Base-by-base conservation (phyloP, 2,888 invertebrate species). In the Malthinus seriepunctatus region DNA sequence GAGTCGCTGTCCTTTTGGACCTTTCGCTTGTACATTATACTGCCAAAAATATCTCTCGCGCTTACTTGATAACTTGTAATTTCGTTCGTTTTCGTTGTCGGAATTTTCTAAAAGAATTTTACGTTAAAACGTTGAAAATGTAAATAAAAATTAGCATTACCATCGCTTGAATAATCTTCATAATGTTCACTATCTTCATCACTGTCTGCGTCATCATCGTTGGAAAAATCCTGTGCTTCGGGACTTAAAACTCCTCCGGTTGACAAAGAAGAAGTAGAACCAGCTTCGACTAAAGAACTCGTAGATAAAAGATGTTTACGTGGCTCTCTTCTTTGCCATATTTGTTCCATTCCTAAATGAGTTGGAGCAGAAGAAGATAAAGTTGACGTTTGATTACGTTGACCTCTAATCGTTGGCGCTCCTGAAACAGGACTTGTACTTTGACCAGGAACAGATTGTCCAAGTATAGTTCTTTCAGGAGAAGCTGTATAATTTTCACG, bases 11-110 rank as follows among this genome's bases (percentile, higher is more conserved):
- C 97, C 96, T 81, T 98, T 96, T 4, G 97, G 96, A 1, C 98
- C 97, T 80, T 98, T 96, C 1, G 97, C 93, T 80, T 97, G 97
- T 0, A 97, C 95, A 81, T 98, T 98, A 78, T 98, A 98, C 78
- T 97, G 97, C 97, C 98, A 98, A 78, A 98, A 97, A 79, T 85
- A 97, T 61, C 90, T 85, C 73, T 95, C 94, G 68, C 89, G 91
- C 77, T 91, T 93, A 51, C 66, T 65, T 32, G 59, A 54, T 9
- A 65, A 62, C n/a, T 62, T 33, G 47, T 73, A 75, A 50, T 76
- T 84, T 57, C 83, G 78, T 34, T 82, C 80, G 60, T 88, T 87
- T 66, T 88, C 83, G 49, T 80, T 86, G 73, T 87, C 88, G 10
- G 87, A 87, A 72, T 88, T 88, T 84, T 76, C 66, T 64, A 62